A percentile compares a stretch with the other conserved stretches of the same genome.
Evolutionary conservation across 2,113 vertebrate species (phyloP).

Genomic region (Ariopsis seemanni): DNA sequence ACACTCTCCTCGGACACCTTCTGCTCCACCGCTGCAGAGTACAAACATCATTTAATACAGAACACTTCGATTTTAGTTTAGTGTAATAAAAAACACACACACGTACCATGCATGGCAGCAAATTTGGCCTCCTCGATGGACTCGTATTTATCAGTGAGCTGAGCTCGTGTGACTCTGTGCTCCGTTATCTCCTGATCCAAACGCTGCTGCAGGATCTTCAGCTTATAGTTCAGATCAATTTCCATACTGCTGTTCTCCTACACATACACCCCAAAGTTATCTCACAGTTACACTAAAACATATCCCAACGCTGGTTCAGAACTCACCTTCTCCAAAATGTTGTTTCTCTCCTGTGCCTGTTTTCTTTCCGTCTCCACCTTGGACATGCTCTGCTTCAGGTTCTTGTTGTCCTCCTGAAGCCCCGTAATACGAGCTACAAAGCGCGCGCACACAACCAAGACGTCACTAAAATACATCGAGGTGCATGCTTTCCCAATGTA

Average conservation of each 20-base stretch:
- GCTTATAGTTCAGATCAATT: slow-evolving; percentile 97
- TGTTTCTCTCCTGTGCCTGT: slow-evolving; percentile 89
- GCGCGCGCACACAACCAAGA: slow-evolving; percentile 36
- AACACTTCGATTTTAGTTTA: background rate
- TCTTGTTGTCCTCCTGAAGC: slow-evolving; percentile 92
- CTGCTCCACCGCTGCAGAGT: slow-evolving; percentile 86
- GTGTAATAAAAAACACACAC: background rate
- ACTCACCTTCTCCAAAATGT: slow-evolving; percentile 90
- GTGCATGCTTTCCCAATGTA: background rate
- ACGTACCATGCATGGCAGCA: slow-evolving; percentile 88
- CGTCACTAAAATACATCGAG: background rate
- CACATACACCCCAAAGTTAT: slow-evolving; percentile 14
- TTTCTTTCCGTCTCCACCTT: slow-evolving; percentile 90
- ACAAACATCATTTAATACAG: too few relatives aligned
- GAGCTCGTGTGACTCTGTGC: slow-evolving; percentile 89
- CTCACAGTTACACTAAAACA: background rate
- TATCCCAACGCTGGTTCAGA: too few relatives aligned
- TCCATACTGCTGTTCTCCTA: slow-evolving; percentile 98
- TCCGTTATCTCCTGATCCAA: slow-evolving; percentile 94
- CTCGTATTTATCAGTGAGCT: slow-evolving; percentile 94
- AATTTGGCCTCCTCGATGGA: slow-evolving; percentile 96
- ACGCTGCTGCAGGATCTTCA: slow-evolving; percentile 91
- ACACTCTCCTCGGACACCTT: slow-evolving; percentile 91
- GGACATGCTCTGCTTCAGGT: slow-evolving; percentile 84
- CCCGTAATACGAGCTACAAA: slow-evolving; percentile 82